A percentile compares a stretch with the other conserved stretches of the same genome.
phyloP scores from a whole-genome alignment of 2,888 invertebrate genomes.

The Alcis repandata region DNA sequence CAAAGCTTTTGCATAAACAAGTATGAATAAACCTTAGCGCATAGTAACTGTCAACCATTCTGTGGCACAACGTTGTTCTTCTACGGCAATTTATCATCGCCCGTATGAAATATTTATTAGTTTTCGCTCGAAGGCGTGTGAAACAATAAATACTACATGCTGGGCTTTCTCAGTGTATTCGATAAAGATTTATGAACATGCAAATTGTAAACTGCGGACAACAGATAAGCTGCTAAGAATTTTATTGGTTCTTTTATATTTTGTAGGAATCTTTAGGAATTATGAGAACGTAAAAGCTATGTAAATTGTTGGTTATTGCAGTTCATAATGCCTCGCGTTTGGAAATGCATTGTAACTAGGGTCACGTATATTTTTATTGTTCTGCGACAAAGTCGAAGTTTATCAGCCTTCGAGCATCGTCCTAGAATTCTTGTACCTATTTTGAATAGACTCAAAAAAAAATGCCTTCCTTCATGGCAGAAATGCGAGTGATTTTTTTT shows the following conservation, averaged over 20 bases:
- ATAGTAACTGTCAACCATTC: background rate
- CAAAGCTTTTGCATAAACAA: background rate
- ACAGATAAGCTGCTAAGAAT: constrained; percentile 50
- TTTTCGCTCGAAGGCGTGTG: constrained; percentile 45
- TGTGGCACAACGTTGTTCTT: constrained; percentile 28
- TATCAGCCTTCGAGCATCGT: no score
- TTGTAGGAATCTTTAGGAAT: no score
- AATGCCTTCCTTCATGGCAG: no score
- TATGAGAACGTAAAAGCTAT: no score
- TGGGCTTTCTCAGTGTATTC: constrained; percentile 55
- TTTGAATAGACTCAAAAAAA: no score
- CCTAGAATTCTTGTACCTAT: no score
- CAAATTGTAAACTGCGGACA: constrained; percentile 68
- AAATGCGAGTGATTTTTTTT: no score
- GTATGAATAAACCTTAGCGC: background rate
- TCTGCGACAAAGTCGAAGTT: no score
- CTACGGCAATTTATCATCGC: constrained; percentile 46
- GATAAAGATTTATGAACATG: constrained; percentile 73
- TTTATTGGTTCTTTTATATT: constrained; percentile 40
- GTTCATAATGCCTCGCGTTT: no score
- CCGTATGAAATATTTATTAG: constrained; percentile 53
- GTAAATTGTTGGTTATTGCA: no score
- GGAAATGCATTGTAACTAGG: no score
- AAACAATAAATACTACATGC: constrained; percentile 58
- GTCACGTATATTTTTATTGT: no score